Evolutionary conservation across 2,113 vertebrate genomes (phyloP).

Genomic region (Thunnus thynnus): DNA sequence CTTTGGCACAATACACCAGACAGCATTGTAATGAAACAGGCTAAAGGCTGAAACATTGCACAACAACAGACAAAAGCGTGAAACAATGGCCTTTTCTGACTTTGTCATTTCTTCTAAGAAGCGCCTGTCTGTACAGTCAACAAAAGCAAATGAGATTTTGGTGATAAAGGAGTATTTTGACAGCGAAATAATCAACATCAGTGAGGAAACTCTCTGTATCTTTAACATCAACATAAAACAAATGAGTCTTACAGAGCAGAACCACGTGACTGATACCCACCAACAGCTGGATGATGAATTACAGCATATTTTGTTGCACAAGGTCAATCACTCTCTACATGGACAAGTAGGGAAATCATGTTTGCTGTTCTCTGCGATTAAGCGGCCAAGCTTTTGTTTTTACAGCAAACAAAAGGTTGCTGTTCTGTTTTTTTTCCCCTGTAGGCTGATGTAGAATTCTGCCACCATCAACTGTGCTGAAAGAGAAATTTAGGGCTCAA

Average conservation of each 20-base stretch:
- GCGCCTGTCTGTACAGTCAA: not conserved
- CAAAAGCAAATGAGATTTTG: not conserved
- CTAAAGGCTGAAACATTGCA: no score
- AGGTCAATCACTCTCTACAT: not conserved
- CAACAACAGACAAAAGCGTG: not conserved
- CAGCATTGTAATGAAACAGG: not conserved
- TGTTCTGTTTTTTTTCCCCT: not conserved
- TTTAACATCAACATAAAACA: constrained; percentile 21
- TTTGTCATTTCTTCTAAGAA: not conserved
- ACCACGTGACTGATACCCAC: constrained; percentile 10
- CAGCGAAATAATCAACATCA: not conserved
- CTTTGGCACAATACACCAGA: not conserved
- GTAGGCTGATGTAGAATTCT: not conserved
- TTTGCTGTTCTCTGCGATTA: not conserved
- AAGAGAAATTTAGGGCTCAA: not conserved
- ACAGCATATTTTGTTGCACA: constrained; percentile 10
- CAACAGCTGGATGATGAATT: constrained; percentile 57
- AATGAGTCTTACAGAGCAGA: constrained; percentile 29
- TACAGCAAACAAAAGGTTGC: not conserved
- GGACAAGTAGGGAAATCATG: not conserved
- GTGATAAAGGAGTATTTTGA: not conserved
- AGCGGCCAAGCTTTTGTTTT: not conserved
- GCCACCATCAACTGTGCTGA: not conserved
- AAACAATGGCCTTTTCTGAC: constrained; percentile 10
- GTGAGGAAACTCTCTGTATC: not conserved